These are phyloP conservation scores for Hoplostethus mediterraneus DNA, from an alignment of 2,797 vertebrate genomes.

Conservation along the genomic window DNA sequence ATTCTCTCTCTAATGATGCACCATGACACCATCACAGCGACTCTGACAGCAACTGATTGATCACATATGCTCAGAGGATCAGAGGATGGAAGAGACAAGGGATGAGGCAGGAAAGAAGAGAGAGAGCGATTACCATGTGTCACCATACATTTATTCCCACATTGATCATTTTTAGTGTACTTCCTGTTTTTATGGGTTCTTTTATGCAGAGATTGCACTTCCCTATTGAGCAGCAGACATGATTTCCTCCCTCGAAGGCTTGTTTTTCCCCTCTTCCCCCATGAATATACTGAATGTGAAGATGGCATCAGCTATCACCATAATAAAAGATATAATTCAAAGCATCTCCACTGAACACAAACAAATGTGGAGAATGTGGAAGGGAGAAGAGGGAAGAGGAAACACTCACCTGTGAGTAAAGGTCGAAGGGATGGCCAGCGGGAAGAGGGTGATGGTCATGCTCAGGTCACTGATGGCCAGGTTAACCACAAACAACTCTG, in stretches of 20 bases:
- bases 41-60: conserved; percentile 30
- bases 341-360: no score
- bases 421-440: conserved; percentile 87
- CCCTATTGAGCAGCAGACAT: not conserved
- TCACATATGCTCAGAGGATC: conserved; percentile 25
- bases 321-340: no score
- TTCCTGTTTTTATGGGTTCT: not conserved
- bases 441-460: conserved; percentile 88
- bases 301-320: not conserved
- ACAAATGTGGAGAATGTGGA: not conserved
- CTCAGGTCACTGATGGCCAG: conserved; percentile 90
- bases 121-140: not conserved
- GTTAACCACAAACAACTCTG: conserved; percentile 91
- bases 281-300: not conserved
- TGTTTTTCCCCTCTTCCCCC: no score
- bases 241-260: not conserved
- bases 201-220: not conserved
- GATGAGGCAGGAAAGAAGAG: not conserved
- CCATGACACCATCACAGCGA: conserved; percentile 34
- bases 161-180: not conserved
- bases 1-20: conserved; percentile 3
- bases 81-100: conserved; percentile 13
- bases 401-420: conserved; percentile 88
- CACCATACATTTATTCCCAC: not conserved
- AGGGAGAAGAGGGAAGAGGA: not conserved